Evolutionary conservation across 2,113 vertebrate species (phyloP), one percentile per base, ranked within the genome.

Genomic region (Mesocricetus auratus): DNA sequence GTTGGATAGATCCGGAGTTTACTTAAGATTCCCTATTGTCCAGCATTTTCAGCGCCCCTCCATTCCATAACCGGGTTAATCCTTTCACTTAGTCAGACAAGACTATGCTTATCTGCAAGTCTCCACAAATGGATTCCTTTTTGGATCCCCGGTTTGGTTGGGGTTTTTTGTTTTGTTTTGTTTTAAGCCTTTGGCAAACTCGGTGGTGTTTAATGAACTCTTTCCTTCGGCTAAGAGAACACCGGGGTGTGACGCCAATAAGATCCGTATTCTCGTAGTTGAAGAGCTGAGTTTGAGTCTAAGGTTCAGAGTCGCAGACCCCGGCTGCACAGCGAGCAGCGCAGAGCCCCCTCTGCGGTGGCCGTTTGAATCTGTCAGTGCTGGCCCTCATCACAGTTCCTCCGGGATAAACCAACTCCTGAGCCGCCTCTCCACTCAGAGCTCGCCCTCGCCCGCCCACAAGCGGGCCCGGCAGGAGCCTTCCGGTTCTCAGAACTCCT

Each of bases 11-110:
- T 64, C 24, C 69, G 81, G 15, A 78, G 29, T 89, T 88, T 78
- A 36, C 79, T 85, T 74, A 11, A 11, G 69, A 15, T 58, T 71
- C 39, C 21, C 0, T 45, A 60, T 21, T 29, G 10, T 12, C 64
- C 50, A 58, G 36, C 6, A n/a, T 45, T 33, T 56, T 19, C 39
- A 77, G n/a, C 0, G 1, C 3, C 5, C 3, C 8, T 62, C 0
- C 0, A 47, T n/a, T 60, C 39, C 12, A 22, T 6, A 39, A 66
- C 47, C 33, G 39, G 39, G 42, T 53, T 73, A 45, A 47, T 73
- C 62, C 36, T 93, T 93, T 64, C 79, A 22, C 36, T 7, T 3
- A 16, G 81, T 60, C 31, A n/a, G 66, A 3, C 10, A 36, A 69
- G 64, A 50, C 29, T 2, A 0, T 26, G n/a, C 3, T 75, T 15